Percentiles rank a stretch among this genome's conserved stretches.
Evolutionary conservation across 2,113 vertebrate species (phyloP).

Genomic region (Oryzias woworae): DNA sequence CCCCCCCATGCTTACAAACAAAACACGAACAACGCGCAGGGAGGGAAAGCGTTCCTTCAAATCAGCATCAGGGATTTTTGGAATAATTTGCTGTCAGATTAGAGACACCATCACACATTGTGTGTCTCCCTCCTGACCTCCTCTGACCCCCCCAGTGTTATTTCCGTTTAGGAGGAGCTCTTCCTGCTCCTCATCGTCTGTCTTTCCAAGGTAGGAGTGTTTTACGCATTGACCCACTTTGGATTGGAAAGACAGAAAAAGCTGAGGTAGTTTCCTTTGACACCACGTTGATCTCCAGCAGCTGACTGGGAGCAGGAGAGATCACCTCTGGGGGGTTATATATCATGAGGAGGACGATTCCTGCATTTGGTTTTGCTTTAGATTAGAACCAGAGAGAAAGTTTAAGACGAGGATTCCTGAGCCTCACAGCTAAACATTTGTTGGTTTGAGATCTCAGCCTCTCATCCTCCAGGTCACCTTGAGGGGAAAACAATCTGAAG

Average conservation of each 20-base stretch:
- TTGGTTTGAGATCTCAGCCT: too few relatives aligned
- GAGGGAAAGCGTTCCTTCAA: too few relatives aligned
- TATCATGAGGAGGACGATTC: constrained; percentile 25
- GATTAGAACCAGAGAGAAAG: constrained; percentile 6
- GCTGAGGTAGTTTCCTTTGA: constrained; percentile 55
- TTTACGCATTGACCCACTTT: constrained; percentile 81
- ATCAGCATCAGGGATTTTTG: constrained; percentile 36
- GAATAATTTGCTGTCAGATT: constrained; percentile 40
- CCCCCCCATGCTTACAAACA: too few relatives aligned
- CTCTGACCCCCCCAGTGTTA: constrained; percentile 60
- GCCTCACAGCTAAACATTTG: too few relatives aligned
- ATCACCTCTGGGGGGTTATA: constrained; percentile 12
- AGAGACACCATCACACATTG: too few relatives aligned
- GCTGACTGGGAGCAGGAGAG: constrained; percentile 16
- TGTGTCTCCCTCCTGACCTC: constrained; percentile 32
- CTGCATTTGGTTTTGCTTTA: constrained; percentile 18
- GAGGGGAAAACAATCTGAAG: too few relatives aligned
- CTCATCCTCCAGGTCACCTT: too few relatives aligned
- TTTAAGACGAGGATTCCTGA: background rate
- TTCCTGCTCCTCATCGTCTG: constrained; percentile 59
- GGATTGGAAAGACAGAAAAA: constrained; percentile 65
- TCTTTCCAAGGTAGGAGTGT: constrained; percentile 72
- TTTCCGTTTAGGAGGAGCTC: constrained; percentile 67
- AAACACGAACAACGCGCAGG: too few relatives aligned
- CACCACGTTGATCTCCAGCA: constrained; percentile 51